Evolutionary conservation across 2,797 vertebrate genomes (phyloP).

Genomic region (Tarsius wallacei): DNA sequence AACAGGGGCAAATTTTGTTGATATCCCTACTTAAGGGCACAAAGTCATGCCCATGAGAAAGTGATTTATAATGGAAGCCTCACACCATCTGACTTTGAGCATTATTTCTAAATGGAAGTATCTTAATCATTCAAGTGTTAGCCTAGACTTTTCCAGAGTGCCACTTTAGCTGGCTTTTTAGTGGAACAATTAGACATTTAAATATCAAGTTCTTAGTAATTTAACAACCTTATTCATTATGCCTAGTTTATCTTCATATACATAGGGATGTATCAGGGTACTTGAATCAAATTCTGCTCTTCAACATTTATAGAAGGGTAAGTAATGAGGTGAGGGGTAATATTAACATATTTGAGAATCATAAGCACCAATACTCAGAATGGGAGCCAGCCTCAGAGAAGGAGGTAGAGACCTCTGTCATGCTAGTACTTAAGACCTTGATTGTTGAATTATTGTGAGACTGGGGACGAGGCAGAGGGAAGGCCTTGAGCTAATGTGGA

Average conservation of each 20-base stretch:
- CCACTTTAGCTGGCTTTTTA: constrained; percentile 8
- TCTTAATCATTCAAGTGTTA: constrained; percentile 20
- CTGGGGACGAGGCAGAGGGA: neutral
- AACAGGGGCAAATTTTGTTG: neutral
- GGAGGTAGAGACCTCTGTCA: neutral
- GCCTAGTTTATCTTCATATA: constrained; percentile 20
- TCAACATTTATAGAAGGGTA: constrained; percentile 2
- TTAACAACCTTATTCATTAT: neutral
- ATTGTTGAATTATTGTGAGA: neutral
- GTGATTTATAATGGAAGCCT: neutral
- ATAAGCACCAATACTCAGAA: neutral
- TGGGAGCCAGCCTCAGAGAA: neutral
- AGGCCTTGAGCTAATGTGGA: neutral
- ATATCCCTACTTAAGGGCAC: neutral
- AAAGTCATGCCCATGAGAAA: neutral
- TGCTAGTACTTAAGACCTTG: neutral
- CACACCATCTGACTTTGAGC: neutral
- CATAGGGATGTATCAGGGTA: neutral
- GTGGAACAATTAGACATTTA: neutral
- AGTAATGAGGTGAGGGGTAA: neutral
- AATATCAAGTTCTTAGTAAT: constrained; percentile 22
- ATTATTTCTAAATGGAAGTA: constrained; percentile 18
- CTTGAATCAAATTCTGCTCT: constrained; percentile 10
- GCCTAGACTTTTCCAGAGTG: neutral
- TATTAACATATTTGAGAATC: neutral